Evolutionary conservation across 2,113 vertebrate genomes (phyloP).

Genomic region (Salvelinus namaycush): DNA sequence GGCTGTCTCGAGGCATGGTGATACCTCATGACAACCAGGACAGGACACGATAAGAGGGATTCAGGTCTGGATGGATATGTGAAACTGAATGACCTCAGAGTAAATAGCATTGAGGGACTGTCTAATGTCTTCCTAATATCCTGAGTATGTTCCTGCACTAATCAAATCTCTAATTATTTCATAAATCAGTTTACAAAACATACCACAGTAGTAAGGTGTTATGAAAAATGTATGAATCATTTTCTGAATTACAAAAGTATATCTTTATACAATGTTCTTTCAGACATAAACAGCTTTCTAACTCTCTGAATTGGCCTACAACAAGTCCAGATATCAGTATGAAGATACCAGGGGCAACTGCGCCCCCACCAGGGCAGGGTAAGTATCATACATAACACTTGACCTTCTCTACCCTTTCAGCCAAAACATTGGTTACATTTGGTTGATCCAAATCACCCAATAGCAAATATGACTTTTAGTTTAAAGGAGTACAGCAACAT

Average conservation of each 20-base stretch:
- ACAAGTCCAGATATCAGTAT: not conserved
- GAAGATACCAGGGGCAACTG: not conserved
- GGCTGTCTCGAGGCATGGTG: not conserved
- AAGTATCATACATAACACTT: not conserved
- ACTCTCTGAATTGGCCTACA: not conserved
- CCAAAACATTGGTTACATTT: not conserved
- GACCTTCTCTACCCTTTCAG: not conserved
- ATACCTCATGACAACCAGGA: slow-evolving; percentile 11
- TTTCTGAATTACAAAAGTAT: no score
- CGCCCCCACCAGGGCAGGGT: not conserved
- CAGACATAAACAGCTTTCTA: not conserved
- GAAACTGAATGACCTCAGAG: not conserved
- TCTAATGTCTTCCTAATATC: not conserved
- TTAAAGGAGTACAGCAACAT: not conserved
- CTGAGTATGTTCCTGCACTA: no score
- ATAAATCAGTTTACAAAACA: not conserved
- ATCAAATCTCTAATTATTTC: not conserved
- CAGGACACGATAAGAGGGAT: slow-evolving; percentile 37
- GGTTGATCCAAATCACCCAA: not conserved
- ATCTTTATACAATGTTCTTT: not conserved
- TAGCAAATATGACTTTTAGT: not conserved
- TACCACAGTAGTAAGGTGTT: no score
- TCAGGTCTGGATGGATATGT: not conserved
- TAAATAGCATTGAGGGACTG: not conserved
- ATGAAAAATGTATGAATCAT: no score